These are phyloP conservation scores for Daphoenositta chrysoptera DNA, from an alignment of 2,113 vertebrate species.

Conservation along the genomic window DNA sequence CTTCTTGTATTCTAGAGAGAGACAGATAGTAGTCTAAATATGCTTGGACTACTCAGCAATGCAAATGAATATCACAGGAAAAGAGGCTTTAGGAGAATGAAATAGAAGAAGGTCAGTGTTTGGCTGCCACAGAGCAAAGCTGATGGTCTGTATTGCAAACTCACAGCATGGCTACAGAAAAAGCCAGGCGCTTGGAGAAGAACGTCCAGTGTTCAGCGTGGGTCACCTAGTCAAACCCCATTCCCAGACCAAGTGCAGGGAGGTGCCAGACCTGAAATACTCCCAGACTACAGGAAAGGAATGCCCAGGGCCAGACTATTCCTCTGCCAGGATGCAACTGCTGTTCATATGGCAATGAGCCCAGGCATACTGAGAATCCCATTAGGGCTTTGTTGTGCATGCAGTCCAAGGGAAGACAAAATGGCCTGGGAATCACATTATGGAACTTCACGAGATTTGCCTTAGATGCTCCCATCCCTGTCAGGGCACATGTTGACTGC, in stretches of 20 bases:
- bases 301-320: not conserved
- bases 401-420: not conserved
- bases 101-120: not conserved
- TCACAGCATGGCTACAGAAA: not conserved
- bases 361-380: constrained; percentile 5
- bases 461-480: constrained; percentile 23
- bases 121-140: not conserved
- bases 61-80: not conserved
- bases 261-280: not conserved
- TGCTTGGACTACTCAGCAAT: not conserved
- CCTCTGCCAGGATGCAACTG: not conserved
- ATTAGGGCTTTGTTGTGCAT: not conserved
- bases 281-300: not conserved
- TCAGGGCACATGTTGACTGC: not conserved
- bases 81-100: not conserved
- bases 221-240: not conserved
- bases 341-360: not conserved
- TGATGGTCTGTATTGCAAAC: not conserved
- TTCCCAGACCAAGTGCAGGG: not conserved
- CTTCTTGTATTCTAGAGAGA: not conserved
- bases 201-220: not conserved
- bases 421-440: constrained; percentile 14
- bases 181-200: not conserved
- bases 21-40: not conserved
- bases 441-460: not conserved